A percentile compares a stretch with the other conserved stretches of the same genome.
phyloP scores from a whole-genome alignment of 2,888 invertebrate genomes.

The Eutolmus rufibarbis region DNA sequence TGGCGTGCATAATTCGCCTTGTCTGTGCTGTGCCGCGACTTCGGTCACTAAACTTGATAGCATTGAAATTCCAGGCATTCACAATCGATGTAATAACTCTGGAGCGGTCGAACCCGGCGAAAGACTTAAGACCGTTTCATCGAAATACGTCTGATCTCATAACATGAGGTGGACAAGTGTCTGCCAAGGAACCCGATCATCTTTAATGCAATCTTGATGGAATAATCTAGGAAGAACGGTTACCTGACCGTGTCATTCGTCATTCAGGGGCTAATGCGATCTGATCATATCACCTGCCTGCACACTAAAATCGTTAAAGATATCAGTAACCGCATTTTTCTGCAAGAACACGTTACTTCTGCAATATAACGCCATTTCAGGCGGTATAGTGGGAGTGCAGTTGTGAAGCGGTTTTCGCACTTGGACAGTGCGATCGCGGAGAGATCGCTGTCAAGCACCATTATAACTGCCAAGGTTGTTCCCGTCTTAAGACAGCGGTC shows the following conservation, averaged over 20 bases:
- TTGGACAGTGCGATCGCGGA: background rate
- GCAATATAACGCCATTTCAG: background rate
- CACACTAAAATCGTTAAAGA: constrained; percentile 2
- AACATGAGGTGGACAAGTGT: background rate
- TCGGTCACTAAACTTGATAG: constrained; percentile 47
- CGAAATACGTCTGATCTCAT: background rate
- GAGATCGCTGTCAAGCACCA: constrained; percentile 4
- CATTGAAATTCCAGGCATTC: constrained; percentile 48
- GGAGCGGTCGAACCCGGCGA: background rate
- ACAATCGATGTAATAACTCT: constrained; percentile 22
- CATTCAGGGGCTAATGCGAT: background rate
- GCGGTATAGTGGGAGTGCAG: background rate
- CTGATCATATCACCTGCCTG: constrained; percentile 7
- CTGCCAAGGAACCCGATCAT: background rate
- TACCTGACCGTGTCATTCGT: background rate
- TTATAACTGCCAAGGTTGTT: constrained; percentile 24
- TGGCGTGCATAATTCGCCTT: background rate
- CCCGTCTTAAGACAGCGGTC: background rate
- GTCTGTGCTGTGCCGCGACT: background rate
- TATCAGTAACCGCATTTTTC: constrained; percentile 16
- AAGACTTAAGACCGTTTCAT: background rate
- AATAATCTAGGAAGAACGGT: background rate
- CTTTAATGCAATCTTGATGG: background rate
- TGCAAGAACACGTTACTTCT: constrained; percentile 8
- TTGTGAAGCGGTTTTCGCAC: background rate